Base-by-base conservation (phyloP, 2,888 invertebrate genomes). In the Opisthograptis luteolata region DNA sequence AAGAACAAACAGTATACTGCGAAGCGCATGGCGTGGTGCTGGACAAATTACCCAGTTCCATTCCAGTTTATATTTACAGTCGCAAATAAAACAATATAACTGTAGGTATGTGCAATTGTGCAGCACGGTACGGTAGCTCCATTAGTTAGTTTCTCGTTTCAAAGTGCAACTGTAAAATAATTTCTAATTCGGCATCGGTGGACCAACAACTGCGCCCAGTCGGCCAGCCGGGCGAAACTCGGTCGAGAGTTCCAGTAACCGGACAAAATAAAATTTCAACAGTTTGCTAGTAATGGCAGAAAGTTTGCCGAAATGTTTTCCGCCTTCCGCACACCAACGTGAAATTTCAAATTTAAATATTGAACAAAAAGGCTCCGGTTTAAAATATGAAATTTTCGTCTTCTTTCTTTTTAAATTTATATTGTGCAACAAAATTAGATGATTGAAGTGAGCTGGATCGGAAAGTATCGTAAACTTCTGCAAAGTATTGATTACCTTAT, bases 331-430 rank as follows among this genome's bases (percentile, higher is more conserved):
- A 62, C 57, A 48, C 44, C 52, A 47, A 54, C 31, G 62, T 48
- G 64, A 66, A 71, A 71, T 77, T 75, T 73, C 51, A 62, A 70
- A 74, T 77, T 73, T 71, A 66, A 73, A 73, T 72, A 70, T 66
- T 44, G 43, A 60, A 40, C 49, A 60, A 60, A 62, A 70, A 65
- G 39, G 59, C 55, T 41, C 28, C 36, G 31, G 14, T 46, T 42
- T 46, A 41, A 47, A 46, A 36, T 40, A 48, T 41, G 22, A 48
- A 32, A 45, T 30, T 45, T 39, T 34, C 12, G 42, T 36, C 30
- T 37, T 39, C 27, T 24, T 34, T 45, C 39, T 47, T 41, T 19
- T 28, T 45, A 54, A 57, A 54, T 44, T 44, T 60, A 43, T 41
- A 51, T 44, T 43, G 50, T 37, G 36, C 37, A 46, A 50, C 50